These are phyloP conservation scores for Lissocephala sabroskyi DNA, from an alignment of 2,888 invertebrate genomes.

Conservation along the genomic window DNA sequence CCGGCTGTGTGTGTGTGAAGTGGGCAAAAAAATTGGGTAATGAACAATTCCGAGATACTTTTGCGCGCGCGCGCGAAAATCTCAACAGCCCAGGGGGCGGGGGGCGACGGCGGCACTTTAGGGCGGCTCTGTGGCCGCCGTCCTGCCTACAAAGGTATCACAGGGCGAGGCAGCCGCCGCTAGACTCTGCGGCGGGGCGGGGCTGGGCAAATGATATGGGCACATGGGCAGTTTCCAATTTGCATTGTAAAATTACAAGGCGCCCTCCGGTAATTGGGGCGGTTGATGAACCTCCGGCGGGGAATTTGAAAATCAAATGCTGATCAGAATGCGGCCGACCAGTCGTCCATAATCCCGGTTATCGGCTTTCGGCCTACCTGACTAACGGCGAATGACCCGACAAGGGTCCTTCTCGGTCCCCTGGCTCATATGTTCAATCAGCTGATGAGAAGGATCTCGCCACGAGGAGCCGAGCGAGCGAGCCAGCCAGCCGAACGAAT, in stretches of 20 bases:
- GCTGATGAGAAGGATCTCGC: slow-evolving; percentile 36
- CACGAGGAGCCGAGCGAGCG: slow-evolving; percentile 33
- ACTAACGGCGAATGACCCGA: slow-evolving; percentile 34
- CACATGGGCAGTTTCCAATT: too few species aligned
- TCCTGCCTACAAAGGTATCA: slow-evolving; percentile 16
- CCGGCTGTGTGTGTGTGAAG: too few species aligned
- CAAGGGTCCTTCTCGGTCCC: slow-evolving; percentile 22
- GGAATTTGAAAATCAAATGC: too few species aligned
- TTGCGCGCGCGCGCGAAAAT: slow-evolving; percentile 50
- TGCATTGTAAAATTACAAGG: too few species aligned
- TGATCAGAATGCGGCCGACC: too few species aligned
- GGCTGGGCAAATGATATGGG: too few species aligned
- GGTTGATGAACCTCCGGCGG: too few species aligned
- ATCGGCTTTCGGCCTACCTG: neutral
- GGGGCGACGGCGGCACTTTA: slow-evolving; percentile 16
- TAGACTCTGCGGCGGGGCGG: too few species aligned
- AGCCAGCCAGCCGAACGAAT: slow-evolving; percentile 50
- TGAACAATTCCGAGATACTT: slow-evolving; percentile 55
- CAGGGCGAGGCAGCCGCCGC: slow-evolving; percentile 6
- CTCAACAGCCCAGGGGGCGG: slow-evolving; percentile 11
- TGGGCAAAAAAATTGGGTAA: slow-evolving; percentile 29
- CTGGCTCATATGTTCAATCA: slow-evolving; percentile 50
- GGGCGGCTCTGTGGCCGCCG: slow-evolving; percentile 31
- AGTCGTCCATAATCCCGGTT: too few species aligned
- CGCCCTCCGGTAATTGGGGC: too few species aligned